Evolutionary conservation across 2,113 vertebrate genomes (phyloP), one percentile per base, ranked within the genome.

Genomic region (Corynorhinus townsendii): DNA sequence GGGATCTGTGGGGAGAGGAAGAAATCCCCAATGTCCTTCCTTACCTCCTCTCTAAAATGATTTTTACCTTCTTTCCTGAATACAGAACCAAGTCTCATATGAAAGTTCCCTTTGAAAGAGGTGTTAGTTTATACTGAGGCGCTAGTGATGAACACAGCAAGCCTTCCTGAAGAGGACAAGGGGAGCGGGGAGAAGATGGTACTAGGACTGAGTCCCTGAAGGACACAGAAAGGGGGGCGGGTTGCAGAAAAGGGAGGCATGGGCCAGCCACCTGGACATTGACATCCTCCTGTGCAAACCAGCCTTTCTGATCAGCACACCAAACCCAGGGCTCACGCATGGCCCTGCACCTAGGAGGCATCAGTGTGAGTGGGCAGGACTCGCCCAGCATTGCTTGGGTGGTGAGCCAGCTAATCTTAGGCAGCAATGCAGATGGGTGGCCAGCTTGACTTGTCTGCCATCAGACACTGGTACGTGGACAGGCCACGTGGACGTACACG

Each of bases 401-500:
- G 75, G 75, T 10, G 68, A 24, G 45, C 71, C 47, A 54, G 77
- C 56, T 17, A 1, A 3, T 11, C 56, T 81, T 30, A 20, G 68
- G 47, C 52, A 45, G 35, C 30, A 8, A 19, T 19, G 52, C 1
- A 33, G 84, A 54, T 3, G 0, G 91, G 71, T n/a, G 64, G 84
- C 38, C 59, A 71, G 0, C 54, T 6, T 33, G 56, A 82, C 68
- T 73, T 24, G 52, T 19, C 76, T 68, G 62, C 54, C n/a, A 17
- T 49, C 49, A 49, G 43, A 20, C 22, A 64, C 20, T 10, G 3
- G 22, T 54, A n/a, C 35, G 71, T 9, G 40, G 14, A 49, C 49
- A 40, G 62, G 62, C 45, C 9, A 0, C 3, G 15, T 20, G 33
- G 47, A 26, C 15, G 2, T 19, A 19, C 22, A 3, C 0, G 4